A percentile compares a stretch with the other conserved stretches of the same genome.
phyloP scores from a whole-genome alignment of 2,113 vertebrate species.

The Beaufortia kweichowensis region DNA sequence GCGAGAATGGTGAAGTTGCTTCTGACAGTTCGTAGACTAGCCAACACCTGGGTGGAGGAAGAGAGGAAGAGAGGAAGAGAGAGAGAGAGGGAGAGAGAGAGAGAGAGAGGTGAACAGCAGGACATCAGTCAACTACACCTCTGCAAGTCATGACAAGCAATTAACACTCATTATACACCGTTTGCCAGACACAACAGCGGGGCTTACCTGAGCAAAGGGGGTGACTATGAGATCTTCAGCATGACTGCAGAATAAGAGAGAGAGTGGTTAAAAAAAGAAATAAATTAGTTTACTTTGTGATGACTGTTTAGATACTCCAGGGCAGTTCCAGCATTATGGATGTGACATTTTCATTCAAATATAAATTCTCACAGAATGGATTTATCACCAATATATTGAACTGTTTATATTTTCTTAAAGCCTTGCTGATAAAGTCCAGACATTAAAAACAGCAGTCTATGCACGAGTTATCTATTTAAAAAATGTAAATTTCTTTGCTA shows the following conservation, averaged over 20 bases:
- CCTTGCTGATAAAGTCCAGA: too few species aligned
- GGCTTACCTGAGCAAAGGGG: constrained; percentile 89
- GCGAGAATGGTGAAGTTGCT: constrained; percentile 95
- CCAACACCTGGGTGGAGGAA: constrained; percentile 81
- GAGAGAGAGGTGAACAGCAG: constrained; percentile 50
- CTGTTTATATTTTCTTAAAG: too few species aligned
- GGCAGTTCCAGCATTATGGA: too few species aligned
- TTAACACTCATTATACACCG: constrained; percentile 43
- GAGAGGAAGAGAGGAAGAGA: not conserved
- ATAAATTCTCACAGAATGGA: too few species aligned
- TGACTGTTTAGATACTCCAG: too few species aligned
- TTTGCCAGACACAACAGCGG: not conserved
- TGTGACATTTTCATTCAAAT: too few species aligned
- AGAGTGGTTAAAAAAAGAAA: constrained; percentile 5
- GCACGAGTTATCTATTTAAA: too few species aligned
- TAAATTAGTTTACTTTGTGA: too few species aligned
- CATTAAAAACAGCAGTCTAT: too few species aligned
- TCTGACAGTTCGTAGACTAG: constrained; percentile 90
- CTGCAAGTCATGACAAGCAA: constrained; percentile 52
- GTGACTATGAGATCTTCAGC: constrained; percentile 93
- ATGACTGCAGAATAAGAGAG: constrained; percentile 72
- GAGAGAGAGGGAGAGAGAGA: not conserved
- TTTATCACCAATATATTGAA: too few species aligned
- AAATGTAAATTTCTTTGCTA: not conserved
- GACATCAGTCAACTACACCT: constrained; percentile 53